These are phyloP conservation scores for Tenthredo amoena DNA, from an alignment of 2,888 invertebrate species.

Conservation along the genomic window DNA sequence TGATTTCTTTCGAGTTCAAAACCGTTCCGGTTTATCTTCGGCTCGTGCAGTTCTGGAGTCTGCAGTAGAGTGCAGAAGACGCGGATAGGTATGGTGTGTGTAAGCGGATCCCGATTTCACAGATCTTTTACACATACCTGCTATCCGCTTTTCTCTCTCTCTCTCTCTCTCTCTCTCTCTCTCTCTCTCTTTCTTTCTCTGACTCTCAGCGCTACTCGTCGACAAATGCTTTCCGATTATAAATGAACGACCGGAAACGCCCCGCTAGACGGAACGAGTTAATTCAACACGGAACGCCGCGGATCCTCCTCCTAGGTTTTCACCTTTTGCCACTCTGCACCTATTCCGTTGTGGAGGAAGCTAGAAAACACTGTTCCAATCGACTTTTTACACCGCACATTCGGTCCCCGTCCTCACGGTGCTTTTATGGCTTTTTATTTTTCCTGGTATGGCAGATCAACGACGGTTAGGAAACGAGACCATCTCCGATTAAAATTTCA, in stretches of 20 bases:
- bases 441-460: not conserved
- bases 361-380: conserved; percentile 51
- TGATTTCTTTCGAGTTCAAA: conserved; percentile 41
- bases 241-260: conserved; percentile 44
- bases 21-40: conserved; percentile 38
- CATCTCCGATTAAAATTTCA: not conserved
- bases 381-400: conserved; percentile 43
- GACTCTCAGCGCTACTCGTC: conserved; percentile 15
- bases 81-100: not conserved
- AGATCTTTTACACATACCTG: conserved; percentile 20
- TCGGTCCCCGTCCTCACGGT: not conserved
- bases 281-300: conserved; percentile 40
- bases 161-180: too few species aligned
- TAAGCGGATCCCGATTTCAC: conserved; percentile 18
- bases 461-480: not conserved
- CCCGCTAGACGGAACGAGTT: conserved; percentile 38
- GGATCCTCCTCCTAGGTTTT: conserved; percentile 44
- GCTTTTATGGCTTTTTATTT: not conserved
- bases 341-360: not conserved
- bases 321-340: conserved; percentile 41
- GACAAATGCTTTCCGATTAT: conserved; percentile 49
- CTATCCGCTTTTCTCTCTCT: not conserved
- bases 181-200: too few species aligned
- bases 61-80: conserved; percentile 2
- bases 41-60: conserved; percentile 14